Base-by-base conservation (phyloP, 2,797 vertebrate genomes). In the Sebastes trivittatus region DNA sequence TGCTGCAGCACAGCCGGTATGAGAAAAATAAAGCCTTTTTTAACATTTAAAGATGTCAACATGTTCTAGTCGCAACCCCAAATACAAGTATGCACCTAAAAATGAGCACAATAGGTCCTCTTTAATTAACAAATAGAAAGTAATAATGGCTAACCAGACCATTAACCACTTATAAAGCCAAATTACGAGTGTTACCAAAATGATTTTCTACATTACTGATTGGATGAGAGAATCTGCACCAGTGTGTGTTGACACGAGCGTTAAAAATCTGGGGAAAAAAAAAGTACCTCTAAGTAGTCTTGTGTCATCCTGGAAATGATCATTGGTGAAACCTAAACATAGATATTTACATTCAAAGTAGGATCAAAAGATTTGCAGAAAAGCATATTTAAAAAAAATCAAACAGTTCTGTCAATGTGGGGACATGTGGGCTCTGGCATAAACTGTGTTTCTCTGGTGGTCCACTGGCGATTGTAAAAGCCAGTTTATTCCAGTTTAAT, bases 231-330 rank as follows among this genome's bases (percentile, higher is more conserved):
- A 81, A 52, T 66, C 70, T 52, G 84, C 60, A 81, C 75, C 52
- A 25, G 80, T 72, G 82, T 38, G 76, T 89, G 85, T 65, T 59
- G 81, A 77, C 83, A 84, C 63, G 71, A 90, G 85, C 56, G 79
- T 73, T 67, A 85, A 84, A 90, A 83, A 88, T 87, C 86, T 88
- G 83, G 69, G 87, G 77, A 86, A 75, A 38, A 38, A 36, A 55
- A 89, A 93, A 23, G 92, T 96, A 96, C 95, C 96, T 96, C 96
- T 94, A 95, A 96, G 95, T 77, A 96, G 96, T 94, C 96, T 93
- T 71, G 96, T 96, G 92, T 96, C 96, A 95, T 96, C 95, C 94
- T 96, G 95, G 95, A 96, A 96, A 96, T 96, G 95, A 95, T 96
- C 95, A 95, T 93, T 96, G 94, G 93, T 96, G 96, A 96, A 96